These are phyloP conservation scores for Brachymystax lenok DNA, from an alignment of 2,797 vertebrate species.

Conservation along the genomic window DNA sequence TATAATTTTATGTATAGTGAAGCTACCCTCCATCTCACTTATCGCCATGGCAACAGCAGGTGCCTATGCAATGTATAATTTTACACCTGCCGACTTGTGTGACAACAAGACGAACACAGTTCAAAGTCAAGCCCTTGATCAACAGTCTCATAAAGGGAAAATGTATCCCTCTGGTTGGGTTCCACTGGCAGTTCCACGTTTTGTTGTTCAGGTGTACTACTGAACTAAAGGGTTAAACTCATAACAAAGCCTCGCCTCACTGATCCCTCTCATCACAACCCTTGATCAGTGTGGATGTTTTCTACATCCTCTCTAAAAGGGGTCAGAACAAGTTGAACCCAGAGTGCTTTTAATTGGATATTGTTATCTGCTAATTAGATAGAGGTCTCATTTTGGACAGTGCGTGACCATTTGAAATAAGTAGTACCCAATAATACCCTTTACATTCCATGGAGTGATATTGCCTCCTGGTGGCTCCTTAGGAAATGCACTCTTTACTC, in stretches of 20 bases:
- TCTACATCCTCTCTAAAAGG: background rate
- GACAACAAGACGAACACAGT: background rate
- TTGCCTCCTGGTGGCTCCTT: background rate
- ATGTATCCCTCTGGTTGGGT: background rate
- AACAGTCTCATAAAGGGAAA: background rate
- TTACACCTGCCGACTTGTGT: background rate
- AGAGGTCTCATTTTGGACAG: background rate
- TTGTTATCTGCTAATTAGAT: background rate
- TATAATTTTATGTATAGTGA: too few species aligned
- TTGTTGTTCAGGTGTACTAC: constrained; percentile 3
- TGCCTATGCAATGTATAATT: background rate
- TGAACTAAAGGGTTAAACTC: constrained; percentile 21
- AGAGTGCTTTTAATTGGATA: background rate
- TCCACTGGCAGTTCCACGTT: constrained; percentile 13
- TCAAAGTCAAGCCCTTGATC: background rate
- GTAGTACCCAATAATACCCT: background rate
- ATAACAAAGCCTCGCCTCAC: constrained; percentile 3
- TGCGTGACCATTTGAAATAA: background rate
- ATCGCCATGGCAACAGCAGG: too few species aligned
- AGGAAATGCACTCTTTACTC: background rate
- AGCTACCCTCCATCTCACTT: too few species aligned
- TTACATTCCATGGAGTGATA: background rate
- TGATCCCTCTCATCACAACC: background rate
- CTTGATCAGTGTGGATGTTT: background rate
- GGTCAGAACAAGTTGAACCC: background rate